Percentiles rank a stretch among this genome's conserved stretches.
Conservation (phyloP, 2,113 vertebrate genomes). For the Perca flavescens region DNA sequence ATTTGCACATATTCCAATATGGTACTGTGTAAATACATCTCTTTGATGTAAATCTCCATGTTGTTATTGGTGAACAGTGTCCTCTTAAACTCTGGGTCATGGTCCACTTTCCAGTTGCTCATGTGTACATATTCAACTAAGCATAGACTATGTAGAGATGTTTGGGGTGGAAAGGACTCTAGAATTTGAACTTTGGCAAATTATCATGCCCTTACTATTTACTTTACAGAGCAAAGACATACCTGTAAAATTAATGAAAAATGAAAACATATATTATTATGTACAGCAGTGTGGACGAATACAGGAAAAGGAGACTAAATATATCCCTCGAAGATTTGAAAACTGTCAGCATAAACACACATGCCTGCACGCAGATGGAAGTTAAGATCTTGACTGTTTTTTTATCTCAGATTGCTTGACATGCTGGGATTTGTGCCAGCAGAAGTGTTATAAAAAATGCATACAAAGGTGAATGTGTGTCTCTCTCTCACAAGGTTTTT, state of each 20-base stretch:
- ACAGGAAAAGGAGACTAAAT: conserved; percentile 13
- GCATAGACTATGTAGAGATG: background rate
- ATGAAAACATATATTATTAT: background rate
- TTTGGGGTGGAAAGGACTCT: background rate
- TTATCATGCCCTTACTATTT: background rate
- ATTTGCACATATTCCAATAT: conserved; percentile 17
- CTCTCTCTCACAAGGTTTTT: conserved; percentile 44
- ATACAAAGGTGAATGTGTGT: conserved; percentile 53
- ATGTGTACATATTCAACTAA: background rate
- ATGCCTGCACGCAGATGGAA: conserved; percentile 21
- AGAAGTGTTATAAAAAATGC: conserved; percentile 46
- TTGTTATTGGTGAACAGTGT: background rate
- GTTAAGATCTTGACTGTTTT: conserved; percentile 38
- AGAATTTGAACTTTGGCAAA: background rate
- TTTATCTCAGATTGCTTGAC: conserved; percentile 52
- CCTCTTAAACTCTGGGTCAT: background rate
- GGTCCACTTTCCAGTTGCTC: background rate
- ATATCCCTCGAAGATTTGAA: conserved; percentile 24
- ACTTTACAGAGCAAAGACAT: background rate
- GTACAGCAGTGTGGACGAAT: background rate
- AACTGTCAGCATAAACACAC: conserved; percentile 44
- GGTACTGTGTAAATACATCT: background rate
- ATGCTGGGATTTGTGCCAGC: conserved; percentile 41
- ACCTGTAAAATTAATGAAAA: background rate
- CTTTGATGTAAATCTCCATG: conserved; percentile 1